Conservation (phyloP, 2,797 vertebrate genomes). For the Malurus splendens region DNA sequence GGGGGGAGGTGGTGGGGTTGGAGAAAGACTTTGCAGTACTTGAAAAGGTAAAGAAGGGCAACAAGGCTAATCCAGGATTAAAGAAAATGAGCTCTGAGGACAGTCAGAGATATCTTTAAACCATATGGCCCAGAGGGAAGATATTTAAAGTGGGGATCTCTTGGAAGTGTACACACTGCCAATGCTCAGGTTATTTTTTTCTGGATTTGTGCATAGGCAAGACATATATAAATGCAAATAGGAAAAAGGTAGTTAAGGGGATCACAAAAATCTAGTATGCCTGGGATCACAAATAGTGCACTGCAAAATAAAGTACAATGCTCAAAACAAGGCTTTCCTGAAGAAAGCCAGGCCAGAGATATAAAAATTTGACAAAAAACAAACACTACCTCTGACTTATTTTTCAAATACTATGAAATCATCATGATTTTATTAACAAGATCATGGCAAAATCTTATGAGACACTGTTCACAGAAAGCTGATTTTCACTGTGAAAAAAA, state of each 20-base stretch:
- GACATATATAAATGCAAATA: background rate
- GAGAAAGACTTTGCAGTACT: background rate
- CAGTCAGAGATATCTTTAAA: constrained; percentile 25
- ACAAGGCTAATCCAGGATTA: constrained; percentile 52
- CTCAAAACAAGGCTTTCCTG: background rate
- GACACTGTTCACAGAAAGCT: background rate
- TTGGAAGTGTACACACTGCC: background rate
- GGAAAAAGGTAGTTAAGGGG: background rate
- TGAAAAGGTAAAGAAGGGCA: constrained; percentile 39
- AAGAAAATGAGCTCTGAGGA: constrained; percentile 47
- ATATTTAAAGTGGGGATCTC: constrained; percentile 12
- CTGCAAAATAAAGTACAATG: background rate
- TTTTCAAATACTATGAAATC: background rate
- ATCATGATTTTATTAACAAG: background rate
- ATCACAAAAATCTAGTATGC: background rate
- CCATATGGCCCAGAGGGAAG: constrained; percentile 7
- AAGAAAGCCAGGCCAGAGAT: background rate
- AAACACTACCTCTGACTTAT: background rate
- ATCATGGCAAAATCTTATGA: background rate
- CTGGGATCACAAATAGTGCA: background rate
- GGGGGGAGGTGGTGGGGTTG: background rate
- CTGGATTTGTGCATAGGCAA: background rate
- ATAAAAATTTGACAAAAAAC: background rate
- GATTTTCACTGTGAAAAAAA: background rate
- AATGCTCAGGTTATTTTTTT: background rate